phyloP scores from a whole-genome alignment of 2,113 vertebrate genomes.

The Daubentonia madagascariensis region DNA sequence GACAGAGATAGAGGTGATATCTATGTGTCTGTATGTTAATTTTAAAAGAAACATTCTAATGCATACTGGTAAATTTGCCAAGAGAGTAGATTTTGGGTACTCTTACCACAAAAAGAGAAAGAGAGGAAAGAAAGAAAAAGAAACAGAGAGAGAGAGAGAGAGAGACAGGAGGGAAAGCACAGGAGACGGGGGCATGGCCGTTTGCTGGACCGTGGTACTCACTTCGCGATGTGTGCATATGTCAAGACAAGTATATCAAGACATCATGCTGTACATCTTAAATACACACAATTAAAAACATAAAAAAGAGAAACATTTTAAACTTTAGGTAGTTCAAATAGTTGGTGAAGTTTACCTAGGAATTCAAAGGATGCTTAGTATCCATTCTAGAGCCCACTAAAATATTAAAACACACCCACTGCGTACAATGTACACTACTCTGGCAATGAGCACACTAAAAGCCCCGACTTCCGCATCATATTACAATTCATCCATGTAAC shows the following conservation, averaged over 20 bases:
- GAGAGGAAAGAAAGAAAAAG: rapidly evolving
- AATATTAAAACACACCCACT: neutral
- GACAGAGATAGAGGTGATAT: neutral
- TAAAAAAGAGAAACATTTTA: neutral
- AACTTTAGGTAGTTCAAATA: neutral
- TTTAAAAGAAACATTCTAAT: neutral
- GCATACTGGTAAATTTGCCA: neutral
- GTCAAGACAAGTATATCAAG: neutral
- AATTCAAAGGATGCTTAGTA: conserved; percentile 19
- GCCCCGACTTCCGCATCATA: too few species aligned
- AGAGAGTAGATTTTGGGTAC: neutral
- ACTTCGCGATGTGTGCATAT: neutral
- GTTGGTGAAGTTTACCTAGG: neutral
- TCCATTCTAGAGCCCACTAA: conserved; percentile 49
- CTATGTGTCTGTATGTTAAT: neutral
- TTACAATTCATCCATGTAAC: too few species aligned
- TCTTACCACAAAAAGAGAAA: neutral
- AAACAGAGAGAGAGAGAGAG: rapidly evolving
- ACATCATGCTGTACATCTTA: neutral
- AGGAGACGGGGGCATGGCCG: too few species aligned
- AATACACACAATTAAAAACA: neutral
- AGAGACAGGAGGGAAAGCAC: rapidly evolving
- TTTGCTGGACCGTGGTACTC: neutral
- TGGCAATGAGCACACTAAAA: too few species aligned
- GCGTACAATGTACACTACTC: too few species aligned